Percentiles rank a stretch among this genome's conserved stretches.
These are phyloP conservation scores for Drosophila murphyi DNA, from an alignment of 1,140 invertebrate species.

Conservation along the genomic window DNA sequence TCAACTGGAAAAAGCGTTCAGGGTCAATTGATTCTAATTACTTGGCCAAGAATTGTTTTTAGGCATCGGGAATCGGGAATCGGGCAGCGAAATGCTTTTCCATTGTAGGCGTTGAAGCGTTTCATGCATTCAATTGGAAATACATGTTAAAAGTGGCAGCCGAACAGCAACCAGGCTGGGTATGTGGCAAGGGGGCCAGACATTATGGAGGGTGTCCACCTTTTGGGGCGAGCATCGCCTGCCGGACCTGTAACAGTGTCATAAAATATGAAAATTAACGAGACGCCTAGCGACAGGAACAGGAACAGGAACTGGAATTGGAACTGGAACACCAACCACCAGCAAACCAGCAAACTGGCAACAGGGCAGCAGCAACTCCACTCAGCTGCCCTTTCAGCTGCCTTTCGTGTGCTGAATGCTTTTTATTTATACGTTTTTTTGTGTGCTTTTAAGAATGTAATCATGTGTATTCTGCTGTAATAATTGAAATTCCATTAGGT, in stretches of 20 bases:
- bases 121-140: slow-evolving; percentile 62
- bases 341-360: not conserved
- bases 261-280: slow-evolving; percentile 11
- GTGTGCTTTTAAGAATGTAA: not conserved
- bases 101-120: slow-evolving; percentile 46
- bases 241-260: not conserved
- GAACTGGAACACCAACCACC: not conserved
- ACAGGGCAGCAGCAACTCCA: too few relatives aligned
- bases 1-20: slow-evolving; percentile 66
- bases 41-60: slow-evolving; percentile 45
- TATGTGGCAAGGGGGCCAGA: not conserved
- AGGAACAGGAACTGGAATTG: not conserved
- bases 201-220: not conserved
- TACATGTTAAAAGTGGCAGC: slow-evolving; percentile 11
- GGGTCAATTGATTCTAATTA: slow-evolving; percentile 71
- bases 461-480: slow-evolving; percentile 40
- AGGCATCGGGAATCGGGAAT: slow-evolving; percentile 14
- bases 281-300: not conserved
- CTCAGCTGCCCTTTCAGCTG: not conserved
- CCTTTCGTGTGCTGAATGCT: not conserved
- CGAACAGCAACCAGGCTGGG: not conserved
- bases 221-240: not conserved
- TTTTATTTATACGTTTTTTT: slow-evolving; percentile 24
- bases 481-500: slow-evolving; percentile 35
- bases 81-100: slow-evolving; percentile 7